phyloP scores from a whole-genome alignment of 2,797 vertebrate species.

The Hipposideros larvatus region DNA sequence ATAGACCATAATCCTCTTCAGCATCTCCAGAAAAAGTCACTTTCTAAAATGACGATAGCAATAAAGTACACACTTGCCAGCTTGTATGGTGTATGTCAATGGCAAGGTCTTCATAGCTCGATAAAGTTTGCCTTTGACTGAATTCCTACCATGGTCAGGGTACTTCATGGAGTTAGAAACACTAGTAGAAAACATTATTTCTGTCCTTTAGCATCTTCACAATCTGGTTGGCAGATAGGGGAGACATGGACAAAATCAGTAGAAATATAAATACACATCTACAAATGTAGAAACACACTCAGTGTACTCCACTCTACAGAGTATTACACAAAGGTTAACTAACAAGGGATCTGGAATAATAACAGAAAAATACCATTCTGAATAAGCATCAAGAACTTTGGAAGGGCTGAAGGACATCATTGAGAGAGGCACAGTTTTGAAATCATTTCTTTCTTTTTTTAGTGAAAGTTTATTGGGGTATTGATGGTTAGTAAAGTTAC shows the following conservation, averaged over 20 bases:
- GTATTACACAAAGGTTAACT: background rate
- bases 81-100: background rate
- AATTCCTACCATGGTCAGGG: background rate
- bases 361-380: background rate
- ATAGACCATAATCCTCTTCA: background rate
- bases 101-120: background rate
- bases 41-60: constrained; percentile 13
- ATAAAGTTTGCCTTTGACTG: constrained; percentile 18
- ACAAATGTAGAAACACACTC: background rate
- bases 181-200: background rate
- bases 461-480: too few relatives aligned
- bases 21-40: background rate
- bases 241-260: background rate
- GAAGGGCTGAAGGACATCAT: background rate
- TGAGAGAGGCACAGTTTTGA: background rate
- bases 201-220: background rate
- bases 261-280: background rate
- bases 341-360: background rate
- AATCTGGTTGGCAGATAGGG: background rate
- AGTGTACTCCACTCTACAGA: background rate
- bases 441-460: background rate
- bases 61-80: background rate
- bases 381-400: background rate
- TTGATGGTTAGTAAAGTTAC: too few relatives aligned
- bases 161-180: background rate